Evolutionary conservation across 2,797 vertebrate genomes (phyloP).

Genomic region (Mormyrops attenuatus): DNA sequence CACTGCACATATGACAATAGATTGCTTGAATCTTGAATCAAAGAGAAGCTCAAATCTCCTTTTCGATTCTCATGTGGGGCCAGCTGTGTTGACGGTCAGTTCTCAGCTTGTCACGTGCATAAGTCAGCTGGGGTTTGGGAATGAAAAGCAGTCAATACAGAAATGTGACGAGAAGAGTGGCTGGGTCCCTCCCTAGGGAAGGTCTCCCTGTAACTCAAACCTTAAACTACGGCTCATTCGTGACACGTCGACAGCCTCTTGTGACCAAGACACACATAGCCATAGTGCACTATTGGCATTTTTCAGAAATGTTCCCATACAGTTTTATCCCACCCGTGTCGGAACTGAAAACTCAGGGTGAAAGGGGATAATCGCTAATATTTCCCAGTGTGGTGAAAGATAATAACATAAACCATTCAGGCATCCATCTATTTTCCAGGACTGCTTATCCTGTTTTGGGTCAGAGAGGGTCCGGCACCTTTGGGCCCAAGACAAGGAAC

Average conservation of each 20-base stretch:
- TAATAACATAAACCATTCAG: not conserved
- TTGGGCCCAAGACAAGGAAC: not conserved
- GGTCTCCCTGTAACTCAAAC: not conserved
- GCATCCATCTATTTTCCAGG: not conserved
- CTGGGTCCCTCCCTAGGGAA: not conserved
- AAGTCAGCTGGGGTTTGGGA: not conserved
- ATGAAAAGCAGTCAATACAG: not conserved
- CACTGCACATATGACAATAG: not conserved
- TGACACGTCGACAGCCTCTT: not conserved
- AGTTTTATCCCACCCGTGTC: not conserved
- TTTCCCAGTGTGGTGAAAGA: not conserved
- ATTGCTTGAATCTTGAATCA: not conserved
- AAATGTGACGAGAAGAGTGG: not conserved
- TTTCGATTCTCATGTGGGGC: not conserved
- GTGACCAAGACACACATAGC: not conserved
- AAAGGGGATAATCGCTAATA: not conserved
- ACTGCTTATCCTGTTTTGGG: not conserved
- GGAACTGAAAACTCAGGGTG: not conserved
- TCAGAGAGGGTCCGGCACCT: not conserved
- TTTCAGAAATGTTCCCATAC: not conserved
- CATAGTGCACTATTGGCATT: not conserved
- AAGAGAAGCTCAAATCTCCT: not conserved
- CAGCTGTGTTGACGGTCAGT: not conserved
- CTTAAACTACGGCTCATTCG: not conserved
- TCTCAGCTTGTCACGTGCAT: not conserved